phyloP scores from a whole-genome alignment of 2,797 vertebrate species.

The Thaleichthys pacificus region DNA sequence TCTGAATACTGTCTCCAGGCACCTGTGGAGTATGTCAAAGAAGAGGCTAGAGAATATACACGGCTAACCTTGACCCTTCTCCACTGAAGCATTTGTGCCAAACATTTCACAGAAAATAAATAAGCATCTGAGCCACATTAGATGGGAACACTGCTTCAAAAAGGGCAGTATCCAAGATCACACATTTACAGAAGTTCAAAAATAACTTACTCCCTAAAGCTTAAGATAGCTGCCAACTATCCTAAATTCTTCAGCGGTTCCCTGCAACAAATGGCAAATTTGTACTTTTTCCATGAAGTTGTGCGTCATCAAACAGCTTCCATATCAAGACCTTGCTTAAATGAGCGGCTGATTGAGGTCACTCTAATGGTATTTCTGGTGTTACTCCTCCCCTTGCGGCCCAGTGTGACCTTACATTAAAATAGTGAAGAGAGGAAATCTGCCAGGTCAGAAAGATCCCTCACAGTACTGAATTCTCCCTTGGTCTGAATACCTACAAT shows the following conservation, averaged over 20 bases:
- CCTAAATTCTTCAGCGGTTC: slow-evolving; percentile 13
- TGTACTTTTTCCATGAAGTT: slow-evolving; percentile 12
- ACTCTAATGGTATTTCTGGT: too few species aligned
- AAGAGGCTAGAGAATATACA: background rate
- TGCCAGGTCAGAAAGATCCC: too few species aligned
- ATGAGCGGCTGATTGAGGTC: background rate
- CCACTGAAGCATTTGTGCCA: too few species aligned
- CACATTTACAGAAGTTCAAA: background rate
- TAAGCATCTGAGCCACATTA: background rate
- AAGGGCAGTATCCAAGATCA: slow-evolving; percentile 12
- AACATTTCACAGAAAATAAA: too few species aligned
- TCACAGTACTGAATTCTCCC: too few species aligned
- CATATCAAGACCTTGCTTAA: slow-evolving; percentile 1
- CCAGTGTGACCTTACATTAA: too few species aligned
- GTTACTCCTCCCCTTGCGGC: too few species aligned
- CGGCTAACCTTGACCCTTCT: too few species aligned
- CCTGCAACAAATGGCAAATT: slow-evolving; percentile 7
- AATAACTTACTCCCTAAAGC: background rate
- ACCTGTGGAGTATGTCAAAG: background rate
- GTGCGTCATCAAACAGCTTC: slow-evolving; percentile 21
- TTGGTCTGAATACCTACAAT: too few species aligned
- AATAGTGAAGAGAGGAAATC: too few species aligned
- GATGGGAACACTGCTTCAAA: slow-evolving; percentile 13
- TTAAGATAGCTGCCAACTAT: background rate
- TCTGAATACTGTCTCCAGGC: slow-evolving; percentile 1